phyloP scores from a whole-genome alignment of 37 sponge, comb jelly and placozoan genomes.

The Chondrosia reniformis region DNA sequence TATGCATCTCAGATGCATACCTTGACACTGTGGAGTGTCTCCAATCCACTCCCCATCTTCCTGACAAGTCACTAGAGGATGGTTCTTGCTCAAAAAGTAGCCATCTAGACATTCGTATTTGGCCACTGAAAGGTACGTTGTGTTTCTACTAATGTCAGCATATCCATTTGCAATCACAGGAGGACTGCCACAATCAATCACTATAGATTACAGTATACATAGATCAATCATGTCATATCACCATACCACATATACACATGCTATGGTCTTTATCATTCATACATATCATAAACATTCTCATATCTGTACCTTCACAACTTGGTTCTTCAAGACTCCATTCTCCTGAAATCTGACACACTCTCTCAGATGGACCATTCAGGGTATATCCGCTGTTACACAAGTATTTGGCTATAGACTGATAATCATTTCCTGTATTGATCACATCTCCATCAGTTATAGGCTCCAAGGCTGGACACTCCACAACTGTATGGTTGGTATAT shows the following conservation, averaged over 20 bases:
- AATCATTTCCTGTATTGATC: too few species aligned
- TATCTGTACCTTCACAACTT: background rate
- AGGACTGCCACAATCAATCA: background rate
- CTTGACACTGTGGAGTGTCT: background rate
- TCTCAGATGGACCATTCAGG: background rate
- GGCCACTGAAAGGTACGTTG: constrained; percentile 11
- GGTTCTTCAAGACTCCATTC: constrained; percentile 2
- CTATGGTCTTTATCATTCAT: too few species aligned
- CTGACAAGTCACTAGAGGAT: background rate
- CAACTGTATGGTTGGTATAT: too few species aligned
- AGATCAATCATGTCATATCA: too few species aligned
- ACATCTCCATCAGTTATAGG: too few species aligned
- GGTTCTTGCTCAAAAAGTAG: background rate
- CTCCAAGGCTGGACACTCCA: too few species aligned
- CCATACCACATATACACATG: too few species aligned
- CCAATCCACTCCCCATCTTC: constrained; percentile 9
- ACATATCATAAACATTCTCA: too few species aligned
- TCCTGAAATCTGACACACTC: background rate
- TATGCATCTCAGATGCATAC: background rate
- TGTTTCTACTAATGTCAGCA: background rate
- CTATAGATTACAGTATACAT: too few species aligned
- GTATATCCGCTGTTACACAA: background rate
- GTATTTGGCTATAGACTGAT: constrained; percentile 1
- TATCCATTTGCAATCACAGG: background rate
- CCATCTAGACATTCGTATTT: background rate